phyloP scores from a whole-genome alignment of 1,140 invertebrate species.

The Heliconius hewitsoni region DNA sequence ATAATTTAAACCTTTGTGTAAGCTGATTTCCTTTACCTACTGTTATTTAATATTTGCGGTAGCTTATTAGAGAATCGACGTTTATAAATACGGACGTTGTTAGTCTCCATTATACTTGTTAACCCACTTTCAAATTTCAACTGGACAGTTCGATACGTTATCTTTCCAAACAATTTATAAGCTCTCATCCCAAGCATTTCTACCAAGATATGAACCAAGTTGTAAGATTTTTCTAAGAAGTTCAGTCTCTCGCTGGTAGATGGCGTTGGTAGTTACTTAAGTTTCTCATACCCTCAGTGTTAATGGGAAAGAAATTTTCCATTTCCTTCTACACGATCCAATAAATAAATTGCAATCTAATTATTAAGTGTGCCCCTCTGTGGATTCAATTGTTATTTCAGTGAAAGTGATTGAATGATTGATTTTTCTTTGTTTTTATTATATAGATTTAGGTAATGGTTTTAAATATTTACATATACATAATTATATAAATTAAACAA shows the following conservation, averaged over 20 bases:
- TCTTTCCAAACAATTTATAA: neutral
- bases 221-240: slow-evolving; percentile 14
- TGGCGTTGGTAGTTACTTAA: slow-evolving; percentile 12
- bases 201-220: slow-evolving; percentile 7
- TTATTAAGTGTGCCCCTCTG: slow-evolving; percentile 5
- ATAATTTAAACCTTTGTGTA: too few species aligned
- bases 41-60: too few species aligned
- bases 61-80: too few species aligned
- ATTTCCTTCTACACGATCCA: slow-evolving; percentile 20
- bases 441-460: too few species aligned
- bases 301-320: slow-evolving; percentile 22
- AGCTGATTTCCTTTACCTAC: too few species aligned
- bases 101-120: too few species aligned
- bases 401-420: too few species aligned
- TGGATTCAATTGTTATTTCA: slow-evolving; percentile 15
- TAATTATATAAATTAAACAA: too few species aligned
- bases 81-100: too few species aligned
- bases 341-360: slow-evolving; percentile 20
- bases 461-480: too few species aligned
- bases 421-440: too few species aligned
- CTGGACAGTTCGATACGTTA: neutral
- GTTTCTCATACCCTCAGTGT: neutral
- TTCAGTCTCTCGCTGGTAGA: neutral
- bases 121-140: too few species aligned
- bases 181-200: neutral